Percentiles rank a stretch among this genome's conserved stretches.
Conservation (phyloP, 1,140 invertebrate species). For the Drosophila nasuta region DNA sequence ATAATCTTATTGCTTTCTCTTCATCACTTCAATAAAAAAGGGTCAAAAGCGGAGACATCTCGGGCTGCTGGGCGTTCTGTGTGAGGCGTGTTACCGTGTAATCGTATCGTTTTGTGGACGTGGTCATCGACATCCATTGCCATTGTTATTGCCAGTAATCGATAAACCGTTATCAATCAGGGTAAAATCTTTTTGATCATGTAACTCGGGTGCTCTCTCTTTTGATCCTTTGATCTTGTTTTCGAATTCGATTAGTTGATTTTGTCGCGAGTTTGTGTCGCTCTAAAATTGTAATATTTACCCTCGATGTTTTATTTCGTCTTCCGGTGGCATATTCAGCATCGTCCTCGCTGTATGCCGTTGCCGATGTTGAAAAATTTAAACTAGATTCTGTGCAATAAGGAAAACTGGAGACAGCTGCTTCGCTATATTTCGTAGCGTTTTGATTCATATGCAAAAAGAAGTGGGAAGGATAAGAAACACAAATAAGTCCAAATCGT, state of each 20-base stretch:
- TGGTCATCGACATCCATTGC: slow-evolving; percentile 43
- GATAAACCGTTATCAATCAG: slow-evolving; percentile 3
- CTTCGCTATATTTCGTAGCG: slow-evolving; percentile 81
- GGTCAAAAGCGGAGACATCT: slow-evolving; percentile 71
- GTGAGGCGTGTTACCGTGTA: slow-evolving; percentile 48
- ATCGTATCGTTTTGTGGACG: slow-evolving; percentile 38
- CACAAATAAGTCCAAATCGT: slow-evolving; percentile 83
- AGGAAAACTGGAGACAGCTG: slow-evolving; percentile 85
- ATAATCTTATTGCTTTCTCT: slow-evolving; percentile 35
- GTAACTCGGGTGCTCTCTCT: slow-evolving; percentile 61
- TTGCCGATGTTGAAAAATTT: slow-evolving; percentile 85
- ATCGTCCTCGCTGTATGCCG: slow-evolving; percentile 86
- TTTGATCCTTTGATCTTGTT: slow-evolving; percentile 80
- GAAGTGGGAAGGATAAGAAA: slow-evolving; percentile 82
- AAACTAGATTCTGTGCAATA: slow-evolving; percentile 85
- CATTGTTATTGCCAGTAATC: slow-evolving; percentile 8
- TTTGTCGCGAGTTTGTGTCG: slow-evolving; percentile 45
- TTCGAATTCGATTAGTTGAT: slow-evolving; percentile 39
- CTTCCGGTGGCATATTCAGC: slow-evolving; percentile 86
- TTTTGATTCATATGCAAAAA: slow-evolving; percentile 77
- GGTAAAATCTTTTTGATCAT: slow-evolving; percentile 20
- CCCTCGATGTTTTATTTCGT: slow-evolving; percentile 86
- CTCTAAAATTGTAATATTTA: slow-evolving; percentile 85
- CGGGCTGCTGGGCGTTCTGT: slow-evolving; percentile 45
- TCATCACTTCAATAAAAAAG: slow-evolving; percentile 67